Conservation (phyloP, 2,113 vertebrate genomes). For the Nannospalax galili region DNA sequence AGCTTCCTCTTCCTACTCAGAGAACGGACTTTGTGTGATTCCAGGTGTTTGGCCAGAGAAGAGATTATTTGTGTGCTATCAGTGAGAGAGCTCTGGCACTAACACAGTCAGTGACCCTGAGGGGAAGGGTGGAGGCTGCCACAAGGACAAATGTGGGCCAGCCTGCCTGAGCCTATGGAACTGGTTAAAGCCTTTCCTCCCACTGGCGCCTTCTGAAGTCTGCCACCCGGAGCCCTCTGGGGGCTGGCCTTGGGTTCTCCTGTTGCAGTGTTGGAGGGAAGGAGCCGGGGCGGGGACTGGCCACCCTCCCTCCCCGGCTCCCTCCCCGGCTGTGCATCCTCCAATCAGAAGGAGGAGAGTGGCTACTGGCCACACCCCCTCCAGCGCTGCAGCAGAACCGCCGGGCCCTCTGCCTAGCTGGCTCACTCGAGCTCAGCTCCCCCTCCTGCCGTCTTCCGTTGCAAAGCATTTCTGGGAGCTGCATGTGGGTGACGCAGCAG, state of each 20-base stretch:
- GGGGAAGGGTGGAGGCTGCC: slow-evolving; percentile 3
- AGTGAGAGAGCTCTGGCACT: background rate
- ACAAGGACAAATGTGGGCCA: slow-evolving; percentile 23
- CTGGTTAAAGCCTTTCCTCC: slow-evolving; percentile 55
- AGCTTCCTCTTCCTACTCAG: background rate
- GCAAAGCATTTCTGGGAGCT: slow-evolving; percentile 93
- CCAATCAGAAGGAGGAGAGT: slow-evolving; percentile 79
- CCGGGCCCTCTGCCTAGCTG: slow-evolving; percentile 82
- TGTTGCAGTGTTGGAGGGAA: slow-evolving; percentile 74
- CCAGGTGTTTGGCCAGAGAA: background rate
- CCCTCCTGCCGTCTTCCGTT: slow-evolving; percentile 89
- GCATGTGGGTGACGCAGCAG: slow-evolving; percentile 92
- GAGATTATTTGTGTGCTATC: background rate
- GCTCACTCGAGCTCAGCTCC: slow-evolving; percentile 77
- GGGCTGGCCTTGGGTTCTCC: slow-evolving; percentile 71
- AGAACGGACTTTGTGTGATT: background rate
- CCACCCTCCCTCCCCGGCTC: slow-evolving; percentile 16
- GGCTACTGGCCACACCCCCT: slow-evolving; percentile 69
- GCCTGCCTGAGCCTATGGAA: background rate
- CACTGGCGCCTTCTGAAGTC: slow-evolving; percentile 61
- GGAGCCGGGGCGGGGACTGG: slow-evolving; percentile 57
- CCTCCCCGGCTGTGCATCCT: slow-evolving; percentile 58
- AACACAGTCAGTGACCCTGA: slow-evolving; percentile 38
- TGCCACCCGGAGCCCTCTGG: slow-evolving; percentile 43
- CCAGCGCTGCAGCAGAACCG: slow-evolving; percentile 87